phyloP scores from a whole-genome alignment of 1,140 invertebrate species.

The Aphelinus atriplicis region DNA sequence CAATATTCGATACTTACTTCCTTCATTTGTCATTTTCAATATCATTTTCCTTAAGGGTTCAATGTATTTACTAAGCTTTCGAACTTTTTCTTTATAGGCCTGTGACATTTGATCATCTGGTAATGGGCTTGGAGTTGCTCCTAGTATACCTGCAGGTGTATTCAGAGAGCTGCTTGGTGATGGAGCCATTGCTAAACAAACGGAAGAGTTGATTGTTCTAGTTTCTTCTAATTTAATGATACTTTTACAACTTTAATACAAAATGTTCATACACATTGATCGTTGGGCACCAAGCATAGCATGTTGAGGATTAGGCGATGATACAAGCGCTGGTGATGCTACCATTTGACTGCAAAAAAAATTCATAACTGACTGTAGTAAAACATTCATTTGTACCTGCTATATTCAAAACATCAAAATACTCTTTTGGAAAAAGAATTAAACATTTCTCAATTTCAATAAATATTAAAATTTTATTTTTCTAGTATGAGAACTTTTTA shows the following conservation, averaged over 20 bases:
- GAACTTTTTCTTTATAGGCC: conserved; percentile 90
- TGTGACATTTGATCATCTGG: conserved; percentile 77
- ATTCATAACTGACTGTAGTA: conserved; percentile 17
- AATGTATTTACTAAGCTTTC: conserved; percentile 91
- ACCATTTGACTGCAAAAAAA: conserved; percentile 70
- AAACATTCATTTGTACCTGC: too few species aligned
- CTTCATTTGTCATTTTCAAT: conserved; percentile 85
- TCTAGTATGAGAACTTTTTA: conserved; percentile 36
- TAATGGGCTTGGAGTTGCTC: conserved; percentile 76
- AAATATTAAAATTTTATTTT: not conserved
- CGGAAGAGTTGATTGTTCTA: not conserved
- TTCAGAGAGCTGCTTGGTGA: conserved; percentile 84
- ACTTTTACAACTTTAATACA: conserved; percentile 28
- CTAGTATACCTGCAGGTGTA: conserved; percentile 75
- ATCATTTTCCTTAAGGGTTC: conserved; percentile 91
- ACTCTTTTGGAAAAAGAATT: conserved; percentile 3
- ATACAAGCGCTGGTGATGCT: conserved; percentile 75
- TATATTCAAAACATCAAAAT: too few species aligned
- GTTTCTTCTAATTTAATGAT: not conserved
- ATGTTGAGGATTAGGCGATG: conserved; percentile 75
- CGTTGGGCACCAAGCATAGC: conserved; percentile 65
- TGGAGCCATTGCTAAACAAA: conserved; percentile 73
- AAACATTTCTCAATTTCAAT: not conserved
- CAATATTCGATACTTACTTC: conserved; percentile 63
- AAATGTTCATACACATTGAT: conserved; percentile 56